Conservation (phyloP, 2,888 invertebrate species). For the Perithous albicinctus region DNA sequence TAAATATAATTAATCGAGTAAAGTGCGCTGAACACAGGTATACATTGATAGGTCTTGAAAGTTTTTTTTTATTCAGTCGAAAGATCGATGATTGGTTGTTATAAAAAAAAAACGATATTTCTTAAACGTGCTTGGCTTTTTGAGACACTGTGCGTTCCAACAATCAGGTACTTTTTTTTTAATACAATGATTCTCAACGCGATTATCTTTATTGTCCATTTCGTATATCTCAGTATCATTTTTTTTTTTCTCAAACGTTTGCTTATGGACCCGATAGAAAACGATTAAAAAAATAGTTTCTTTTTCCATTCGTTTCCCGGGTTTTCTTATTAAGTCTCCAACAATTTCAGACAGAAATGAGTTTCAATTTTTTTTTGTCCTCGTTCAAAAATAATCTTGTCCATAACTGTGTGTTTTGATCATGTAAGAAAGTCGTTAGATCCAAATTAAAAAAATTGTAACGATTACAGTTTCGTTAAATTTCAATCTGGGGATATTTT, state of each 20-base stretch:
- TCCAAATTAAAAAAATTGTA: no score
- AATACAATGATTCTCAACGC: slow-evolving; percentile 57
- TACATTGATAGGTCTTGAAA: slow-evolving; percentile 12
- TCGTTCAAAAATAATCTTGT: no score
- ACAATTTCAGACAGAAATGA: no score
- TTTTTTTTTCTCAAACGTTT: slow-evolving; percentile 36
- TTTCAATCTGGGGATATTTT: no score
- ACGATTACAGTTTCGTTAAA: no score
- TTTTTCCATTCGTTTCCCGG: not conserved
- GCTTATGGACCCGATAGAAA: not conserved
- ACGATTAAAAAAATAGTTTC: not conserved
- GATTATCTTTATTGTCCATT: slow-evolving; percentile 63
- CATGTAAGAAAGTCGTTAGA: no score
- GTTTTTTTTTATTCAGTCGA: slow-evolving; percentile 16
- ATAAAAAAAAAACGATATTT: not conserved
- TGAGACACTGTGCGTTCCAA: slow-evolving; percentile 57
- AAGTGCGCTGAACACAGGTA: slow-evolving; percentile 50
- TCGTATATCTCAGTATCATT: slow-evolving; percentile 59
- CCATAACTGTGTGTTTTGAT: no score
- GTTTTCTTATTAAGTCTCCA: not conserved
- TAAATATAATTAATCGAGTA: slow-evolving; percentile 35
- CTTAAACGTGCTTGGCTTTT: slow-evolving; percentile 61
- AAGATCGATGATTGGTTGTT: slow-evolving; percentile 39
- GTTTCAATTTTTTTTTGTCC: no score
- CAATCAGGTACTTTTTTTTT: slow-evolving; percentile 70